Percentiles rank a stretch among this genome's conserved stretches.
These are phyloP conservation scores for Acanthornis magna DNA, from an alignment of 2,797 vertebrate genomes.

Conservation along the genomic window DNA sequence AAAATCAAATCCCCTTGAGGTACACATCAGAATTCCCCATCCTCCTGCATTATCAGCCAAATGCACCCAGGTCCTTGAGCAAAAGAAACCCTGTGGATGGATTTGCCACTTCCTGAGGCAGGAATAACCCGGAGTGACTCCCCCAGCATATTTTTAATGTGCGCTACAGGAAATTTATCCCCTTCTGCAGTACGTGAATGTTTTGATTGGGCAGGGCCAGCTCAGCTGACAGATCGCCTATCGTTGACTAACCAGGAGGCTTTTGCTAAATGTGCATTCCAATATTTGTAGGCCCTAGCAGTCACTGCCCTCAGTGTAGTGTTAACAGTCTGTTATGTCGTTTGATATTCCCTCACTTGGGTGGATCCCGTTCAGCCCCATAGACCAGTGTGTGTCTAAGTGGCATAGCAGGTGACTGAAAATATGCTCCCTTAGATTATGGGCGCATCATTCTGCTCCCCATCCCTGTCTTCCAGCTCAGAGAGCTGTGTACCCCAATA, in stretches of 20 bases:
- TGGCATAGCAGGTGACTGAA: background rate
- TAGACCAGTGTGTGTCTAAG: background rate
- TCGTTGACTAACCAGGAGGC: background rate
- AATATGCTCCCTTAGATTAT: accelerated
- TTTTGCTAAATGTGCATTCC: background rate
- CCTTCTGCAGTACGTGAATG: background rate
- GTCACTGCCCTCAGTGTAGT: background rate
- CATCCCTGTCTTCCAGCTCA: background rate
- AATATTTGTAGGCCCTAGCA: background rate
- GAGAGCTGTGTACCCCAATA: background rate
- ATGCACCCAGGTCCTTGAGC: background rate
- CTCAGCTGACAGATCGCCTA: background rate
- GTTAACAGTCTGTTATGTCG: accelerated
- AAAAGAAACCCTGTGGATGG: background rate
- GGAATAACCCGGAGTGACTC: background rate
- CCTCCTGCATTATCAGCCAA: too few relatives aligned
- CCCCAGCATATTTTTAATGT: background rate
- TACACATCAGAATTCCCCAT: background rate
- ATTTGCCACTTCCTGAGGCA: background rate
- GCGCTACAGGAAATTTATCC: background rate
- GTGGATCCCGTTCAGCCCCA: background rate
- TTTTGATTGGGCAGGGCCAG: background rate
- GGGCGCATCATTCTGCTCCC: background rate
- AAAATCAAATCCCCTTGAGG: background rate
- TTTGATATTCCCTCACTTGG: background rate